These are phyloP conservation scores for Eupithecia tripunctaria DNA, from an alignment of 2,888 invertebrate species.

Conservation along the genomic window DNA sequence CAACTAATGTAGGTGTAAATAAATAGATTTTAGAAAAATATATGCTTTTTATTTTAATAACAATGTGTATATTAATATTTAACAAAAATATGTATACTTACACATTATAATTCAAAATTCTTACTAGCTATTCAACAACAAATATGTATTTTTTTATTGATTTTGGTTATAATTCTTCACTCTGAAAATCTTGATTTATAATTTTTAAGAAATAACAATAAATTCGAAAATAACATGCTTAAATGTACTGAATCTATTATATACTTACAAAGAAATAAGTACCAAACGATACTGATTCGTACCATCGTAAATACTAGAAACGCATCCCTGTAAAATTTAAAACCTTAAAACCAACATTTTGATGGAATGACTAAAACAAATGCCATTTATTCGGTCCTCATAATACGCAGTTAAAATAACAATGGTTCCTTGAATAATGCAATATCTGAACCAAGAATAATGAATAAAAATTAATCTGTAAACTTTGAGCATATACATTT, in stretches of 20 bases:
- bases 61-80: neutral
- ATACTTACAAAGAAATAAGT: constrained; percentile 29
- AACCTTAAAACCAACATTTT: neutral
- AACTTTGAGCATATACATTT: neutral
- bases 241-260: neutral
- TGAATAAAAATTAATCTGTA: neutral
- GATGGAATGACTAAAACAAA: constrained; percentile 19
- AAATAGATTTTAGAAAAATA: neutral
- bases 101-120: neutral
- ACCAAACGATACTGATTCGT: constrained; percentile 25
- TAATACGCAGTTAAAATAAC: neutral
- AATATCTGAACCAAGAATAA: neutral
- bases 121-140: constrained; percentile 3
- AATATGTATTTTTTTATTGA: neutral
- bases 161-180: neutral
- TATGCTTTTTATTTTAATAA: neutral
- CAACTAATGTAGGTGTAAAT: neutral
- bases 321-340: constrained; percentile 16
- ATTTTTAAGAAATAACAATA: neutral
- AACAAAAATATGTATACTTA: constrained; percentile 5
- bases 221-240: neutral
- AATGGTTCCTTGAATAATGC: constrained; percentile 2
- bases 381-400: neutral
- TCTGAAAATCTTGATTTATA: neutral
- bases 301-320: constrained; percentile 10